Conservation (phyloP, 2,113 vertebrate species). For the Atlantisia rogersi region DNA sequence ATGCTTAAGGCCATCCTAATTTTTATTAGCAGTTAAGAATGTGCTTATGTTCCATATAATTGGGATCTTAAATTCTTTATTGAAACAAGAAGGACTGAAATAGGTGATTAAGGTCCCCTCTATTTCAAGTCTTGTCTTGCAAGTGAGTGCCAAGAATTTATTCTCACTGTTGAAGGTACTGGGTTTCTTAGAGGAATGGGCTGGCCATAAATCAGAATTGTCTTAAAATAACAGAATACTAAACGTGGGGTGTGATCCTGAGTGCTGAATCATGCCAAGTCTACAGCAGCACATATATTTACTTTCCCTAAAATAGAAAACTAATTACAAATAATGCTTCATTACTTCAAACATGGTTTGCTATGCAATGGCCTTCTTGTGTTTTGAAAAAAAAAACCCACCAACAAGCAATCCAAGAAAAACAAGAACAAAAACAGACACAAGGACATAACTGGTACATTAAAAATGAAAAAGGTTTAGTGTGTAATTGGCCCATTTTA, state of each 20-base stretch:
- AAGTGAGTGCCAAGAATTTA: background rate
- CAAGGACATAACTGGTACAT: background rate
- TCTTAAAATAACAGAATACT: background rate
- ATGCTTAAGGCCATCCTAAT: background rate
- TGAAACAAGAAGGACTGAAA: background rate
- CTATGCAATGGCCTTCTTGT: background rate
- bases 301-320: conserved; percentile 3
- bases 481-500: background rate
- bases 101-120: background rate
- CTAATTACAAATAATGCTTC: background rate
- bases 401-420: background rate
- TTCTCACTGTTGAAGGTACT: background rate
- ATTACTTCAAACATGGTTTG: background rate
- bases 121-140: background rate
- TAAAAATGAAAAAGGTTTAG: background rate
- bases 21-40: background rate
- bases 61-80: background rate
- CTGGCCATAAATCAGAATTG: background rate
- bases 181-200: background rate
- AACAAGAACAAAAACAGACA: background rate
- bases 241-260: background rate
- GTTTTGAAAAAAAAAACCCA: background rate
- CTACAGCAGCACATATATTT: background rate
- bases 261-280: conserved; percentile 20
- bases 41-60: background rate